These are phyloP conservation scores for Gadus macrocephalus DNA, from an alignment of 2,113 vertebrate species.

Conservation along the genomic window DNA sequence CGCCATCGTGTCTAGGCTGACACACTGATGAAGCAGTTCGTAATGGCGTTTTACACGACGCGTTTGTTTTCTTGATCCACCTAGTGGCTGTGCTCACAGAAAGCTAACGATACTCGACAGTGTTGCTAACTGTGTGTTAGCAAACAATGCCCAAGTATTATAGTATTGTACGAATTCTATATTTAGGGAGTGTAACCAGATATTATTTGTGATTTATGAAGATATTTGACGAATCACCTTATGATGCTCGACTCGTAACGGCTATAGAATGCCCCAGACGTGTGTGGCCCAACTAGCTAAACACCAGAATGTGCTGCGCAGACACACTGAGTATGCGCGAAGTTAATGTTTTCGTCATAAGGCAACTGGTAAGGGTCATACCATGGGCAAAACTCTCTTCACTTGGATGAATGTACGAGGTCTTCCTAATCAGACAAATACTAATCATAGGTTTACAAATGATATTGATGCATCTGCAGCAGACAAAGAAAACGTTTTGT, in stretches of 20 bases:
- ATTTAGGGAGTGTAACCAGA: too few relatives aligned
- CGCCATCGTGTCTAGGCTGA: constrained; percentile 78
- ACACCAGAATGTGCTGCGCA: not conserved
- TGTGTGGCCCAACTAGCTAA: constrained; percentile 1
- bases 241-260: not conserved
- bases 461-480: not conserved
- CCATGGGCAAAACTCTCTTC: constrained; percentile 82
- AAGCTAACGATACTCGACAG: not conserved
- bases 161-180: too few relatives aligned
- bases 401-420: constrained; percentile 82
- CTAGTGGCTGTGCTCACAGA: not conserved
- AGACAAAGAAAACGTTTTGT: too few relatives aligned
- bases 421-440: not conserved
- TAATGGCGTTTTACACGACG: too few relatives aligned
- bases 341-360: not conserved
- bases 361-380: constrained; percentile 58
- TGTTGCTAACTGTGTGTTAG: not conserved
- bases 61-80: too few relatives aligned
- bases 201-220: too few relatives aligned
- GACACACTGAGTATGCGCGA: not conserved
- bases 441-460: not conserved
- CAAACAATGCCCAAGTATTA: not conserved
- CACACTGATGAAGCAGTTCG: too few relatives aligned
- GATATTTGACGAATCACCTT: not conserved
- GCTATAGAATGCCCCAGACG: not conserved